A percentile compares a stretch with the other conserved stretches of the same genome.
Evolutionary conservation across 2,797 vertebrate genomes (phyloP).

Genomic region (Prunella strophiata): DNA sequence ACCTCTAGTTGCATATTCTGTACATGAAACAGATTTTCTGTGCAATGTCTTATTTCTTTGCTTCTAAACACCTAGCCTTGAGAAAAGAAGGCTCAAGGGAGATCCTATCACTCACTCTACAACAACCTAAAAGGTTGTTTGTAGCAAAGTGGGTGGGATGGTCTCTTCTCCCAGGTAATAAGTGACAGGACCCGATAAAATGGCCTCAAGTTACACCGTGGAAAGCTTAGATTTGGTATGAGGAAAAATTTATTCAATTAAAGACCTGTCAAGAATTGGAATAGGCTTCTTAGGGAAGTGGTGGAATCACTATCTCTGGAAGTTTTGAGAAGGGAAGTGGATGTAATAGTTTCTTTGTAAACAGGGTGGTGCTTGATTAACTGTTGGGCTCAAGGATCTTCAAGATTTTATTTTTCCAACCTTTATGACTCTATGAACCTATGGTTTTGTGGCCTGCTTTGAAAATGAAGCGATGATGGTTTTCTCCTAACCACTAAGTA

Average conservation of each 20-base stretch:
- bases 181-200: not conserved
- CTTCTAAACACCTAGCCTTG: not conserved
- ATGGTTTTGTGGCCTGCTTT: not conserved
- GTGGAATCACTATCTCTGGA: not conserved
- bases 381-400: not conserved
- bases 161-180: not conserved
- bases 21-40: not conserved
- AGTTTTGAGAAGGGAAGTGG: not conserved
- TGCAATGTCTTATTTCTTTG: not conserved
- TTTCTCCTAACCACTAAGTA: not conserved
- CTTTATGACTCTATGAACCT: not conserved
- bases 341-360: not conserved
- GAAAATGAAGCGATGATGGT: not conserved
- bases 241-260: not conserved
- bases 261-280: not conserved
- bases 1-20: not conserved
- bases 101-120: not conserved
- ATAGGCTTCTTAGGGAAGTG: not conserved
- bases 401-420: not conserved
- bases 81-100: not conserved
- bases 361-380: fast-evolving
- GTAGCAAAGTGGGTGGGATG: fast-evolving
- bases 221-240: not conserved
- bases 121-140: not conserved
- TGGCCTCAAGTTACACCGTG: not conserved